phyloP scores from a whole-genome alignment of 1,140 invertebrate species.

The Adelges cooleyi region DNA sequence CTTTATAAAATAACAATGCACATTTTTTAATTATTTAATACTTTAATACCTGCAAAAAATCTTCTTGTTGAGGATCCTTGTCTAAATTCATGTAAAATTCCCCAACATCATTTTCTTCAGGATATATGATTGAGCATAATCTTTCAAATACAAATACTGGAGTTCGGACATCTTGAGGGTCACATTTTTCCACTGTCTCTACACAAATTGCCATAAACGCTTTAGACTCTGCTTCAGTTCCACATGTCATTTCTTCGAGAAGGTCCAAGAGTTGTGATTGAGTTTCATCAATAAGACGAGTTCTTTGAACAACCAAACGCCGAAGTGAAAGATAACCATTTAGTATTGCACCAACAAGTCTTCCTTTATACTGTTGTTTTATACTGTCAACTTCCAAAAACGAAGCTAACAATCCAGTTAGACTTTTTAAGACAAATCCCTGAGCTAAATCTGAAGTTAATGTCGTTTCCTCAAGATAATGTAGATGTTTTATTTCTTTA shows the following conservation, averaged over 20 bases:
- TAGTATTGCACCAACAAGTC: constrained; percentile 74
- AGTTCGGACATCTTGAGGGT: constrained; percentile 81
- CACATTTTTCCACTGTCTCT: constrained; percentile 88
- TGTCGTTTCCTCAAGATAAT: constrained; percentile 77
- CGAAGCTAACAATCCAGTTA: constrained; percentile 74
- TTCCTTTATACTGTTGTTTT: constrained; percentile 77
- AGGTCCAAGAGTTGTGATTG: constrained; percentile 90
- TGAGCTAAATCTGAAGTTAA: constrained; percentile 87
- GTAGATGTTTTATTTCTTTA: constrained; percentile 73
- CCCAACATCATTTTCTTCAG: constrained; percentile 90
- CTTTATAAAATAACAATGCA: neutral
- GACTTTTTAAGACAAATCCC: constrained; percentile 75
- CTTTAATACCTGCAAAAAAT: constrained; percentile 70
- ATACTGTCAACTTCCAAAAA: constrained; percentile 72
- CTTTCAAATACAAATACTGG: constrained; percentile 97
- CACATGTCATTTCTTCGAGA: constrained; percentile 91
- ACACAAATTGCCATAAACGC: constrained; percentile 96
- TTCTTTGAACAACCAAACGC: constrained; percentile 84
- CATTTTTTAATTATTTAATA: neutral
- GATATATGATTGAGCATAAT: constrained; percentile 93
- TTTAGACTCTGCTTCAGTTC: constrained; percentile 89
- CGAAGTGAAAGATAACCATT: constrained; percentile 87
- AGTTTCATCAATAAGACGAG: constrained; percentile 88
- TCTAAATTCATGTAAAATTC: constrained; percentile 94
- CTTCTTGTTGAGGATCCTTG: constrained; percentile 97